A percentile compares a stretch with the other conserved stretches of the same genome.
These are phyloP conservation scores for Nyctereutes procyonoides DNA, from an alignment of 2,113 vertebrate species.

Conservation along the genomic window DNA sequence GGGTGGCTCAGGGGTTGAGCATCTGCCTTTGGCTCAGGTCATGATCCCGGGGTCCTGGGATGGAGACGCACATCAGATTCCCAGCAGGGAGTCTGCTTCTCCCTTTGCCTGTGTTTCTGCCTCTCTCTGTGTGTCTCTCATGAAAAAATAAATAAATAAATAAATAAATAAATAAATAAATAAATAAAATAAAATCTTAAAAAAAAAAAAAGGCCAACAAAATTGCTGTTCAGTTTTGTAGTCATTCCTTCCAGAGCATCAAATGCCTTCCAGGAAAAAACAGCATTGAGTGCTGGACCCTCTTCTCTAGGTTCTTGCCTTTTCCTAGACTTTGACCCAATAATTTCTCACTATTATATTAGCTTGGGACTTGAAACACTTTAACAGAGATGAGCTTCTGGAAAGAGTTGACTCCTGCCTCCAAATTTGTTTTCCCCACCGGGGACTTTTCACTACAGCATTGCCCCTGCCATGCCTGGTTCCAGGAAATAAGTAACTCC, in stretches of 20 bases:
- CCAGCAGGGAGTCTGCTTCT: background rate
- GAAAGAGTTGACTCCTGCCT: background rate
- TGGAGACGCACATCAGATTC: background rate
- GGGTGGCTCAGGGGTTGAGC: background rate
- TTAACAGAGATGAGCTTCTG: background rate
- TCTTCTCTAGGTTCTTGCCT: background rate
- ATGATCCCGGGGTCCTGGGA: background rate
- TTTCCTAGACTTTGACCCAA: background rate
- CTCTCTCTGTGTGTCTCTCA: background rate
- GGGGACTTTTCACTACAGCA: background rate
- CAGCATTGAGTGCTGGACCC: background rate
- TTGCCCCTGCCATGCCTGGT: background rate
- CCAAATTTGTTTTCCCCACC: background rate
- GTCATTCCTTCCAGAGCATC: background rate
- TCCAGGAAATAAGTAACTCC: background rate
- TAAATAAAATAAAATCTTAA: background rate
- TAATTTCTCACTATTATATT: background rate
- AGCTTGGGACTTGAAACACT: background rate
- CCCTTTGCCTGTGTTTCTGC: background rate
- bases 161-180: background rate
- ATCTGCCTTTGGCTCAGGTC: background rate
- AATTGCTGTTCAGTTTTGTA: background rate
- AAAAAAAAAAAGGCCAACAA: background rate
- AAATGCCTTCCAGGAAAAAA: background rate
- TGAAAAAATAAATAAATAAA: background rate